These are phyloP conservation scores for Ips typographus DNA, from an alignment of 1,140 invertebrate species.

Conservation along the genomic window DNA sequence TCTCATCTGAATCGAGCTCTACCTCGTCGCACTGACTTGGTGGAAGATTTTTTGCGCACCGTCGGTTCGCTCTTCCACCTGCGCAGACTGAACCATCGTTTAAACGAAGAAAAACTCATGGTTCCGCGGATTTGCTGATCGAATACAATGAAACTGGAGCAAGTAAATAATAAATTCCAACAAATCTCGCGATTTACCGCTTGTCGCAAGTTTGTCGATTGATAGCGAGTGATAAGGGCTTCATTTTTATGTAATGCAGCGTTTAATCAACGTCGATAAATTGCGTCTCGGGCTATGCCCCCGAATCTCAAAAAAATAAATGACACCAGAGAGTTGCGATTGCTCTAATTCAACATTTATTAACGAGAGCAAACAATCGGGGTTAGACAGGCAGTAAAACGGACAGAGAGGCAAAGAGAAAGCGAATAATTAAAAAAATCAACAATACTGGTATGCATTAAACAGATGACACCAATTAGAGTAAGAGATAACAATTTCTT, in stretches of 20 bases:
- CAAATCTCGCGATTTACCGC: conserved; percentile 5
- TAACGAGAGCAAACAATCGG: no score
- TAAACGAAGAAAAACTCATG: conserved; percentile 4
- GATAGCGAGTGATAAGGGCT: conserved; percentile 9
- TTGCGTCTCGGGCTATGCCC: no score
- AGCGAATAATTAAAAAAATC: no score
- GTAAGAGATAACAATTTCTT: conserved; percentile 8
- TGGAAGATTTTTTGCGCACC: neutral
- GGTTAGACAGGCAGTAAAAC: no score
- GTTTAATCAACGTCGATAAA: neutral
- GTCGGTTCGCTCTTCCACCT: conserved; percentile 8
- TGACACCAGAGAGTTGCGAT: no score
- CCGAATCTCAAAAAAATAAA: no score
- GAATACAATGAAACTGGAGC: conserved; percentile 5
- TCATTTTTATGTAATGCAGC: conserved; percentile 6
- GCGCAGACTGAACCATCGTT: conserved; percentile 6
- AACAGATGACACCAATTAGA: conserved; percentile 1
- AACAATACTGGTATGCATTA: neutral
- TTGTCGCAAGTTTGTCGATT: conserved; percentile 7
- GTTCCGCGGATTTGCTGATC: neutral
- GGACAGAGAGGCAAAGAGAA: no score
- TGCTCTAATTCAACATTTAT: no score
- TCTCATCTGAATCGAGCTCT: no score
- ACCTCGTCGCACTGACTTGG: neutral
- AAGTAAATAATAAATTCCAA: neutral